Conservation (phyloP, 1,140 invertebrate genomes). For the Eurosta solidaginis region DNA sequence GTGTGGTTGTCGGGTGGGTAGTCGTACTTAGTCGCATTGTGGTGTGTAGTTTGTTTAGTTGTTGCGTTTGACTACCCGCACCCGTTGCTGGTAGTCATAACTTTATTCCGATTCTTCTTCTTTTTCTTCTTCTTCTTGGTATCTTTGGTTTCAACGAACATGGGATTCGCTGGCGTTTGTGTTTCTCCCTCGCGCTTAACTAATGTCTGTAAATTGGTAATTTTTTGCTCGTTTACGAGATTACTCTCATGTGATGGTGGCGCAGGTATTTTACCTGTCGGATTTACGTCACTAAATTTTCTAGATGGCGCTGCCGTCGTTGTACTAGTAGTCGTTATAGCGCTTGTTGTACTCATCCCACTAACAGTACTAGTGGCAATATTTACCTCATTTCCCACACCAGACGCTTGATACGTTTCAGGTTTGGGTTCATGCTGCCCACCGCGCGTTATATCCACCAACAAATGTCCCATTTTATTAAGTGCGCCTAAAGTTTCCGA, state of each 20-base stretch:
- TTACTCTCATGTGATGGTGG: slow-evolving; percentile 55
- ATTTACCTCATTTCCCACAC: not conserved
- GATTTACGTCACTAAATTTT: not conserved
- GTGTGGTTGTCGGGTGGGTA: slow-evolving; percentile 11
- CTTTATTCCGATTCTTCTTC: slow-evolving; percentile 57
- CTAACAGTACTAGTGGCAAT: not conserved
- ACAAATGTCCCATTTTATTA: slow-evolving; percentile 80
- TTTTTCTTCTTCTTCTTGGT: slow-evolving; percentile 56
- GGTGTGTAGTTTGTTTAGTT: slow-evolving; percentile 50
- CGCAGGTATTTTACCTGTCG: not conserved
- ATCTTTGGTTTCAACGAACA: slow-evolving; percentile 58
- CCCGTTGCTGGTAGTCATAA: slow-evolving; percentile 45
- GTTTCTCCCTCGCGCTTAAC: slow-evolving; percentile 54
- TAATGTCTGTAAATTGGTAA: slow-evolving; percentile 54
- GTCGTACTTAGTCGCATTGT: slow-evolving; percentile 44
- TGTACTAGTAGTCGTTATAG: slow-evolving; percentile 8
- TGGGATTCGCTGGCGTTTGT: slow-evolving; percentile 41
- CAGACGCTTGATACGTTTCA: slow-evolving; percentile 56
- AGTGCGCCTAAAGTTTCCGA: slow-evolving; percentile 73
- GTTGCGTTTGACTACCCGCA: slow-evolving; percentile 29
- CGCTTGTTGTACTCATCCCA: slow-evolving; percentile 39
- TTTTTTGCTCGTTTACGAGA: slow-evolving; percentile 65
- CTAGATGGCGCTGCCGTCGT: not conserved
- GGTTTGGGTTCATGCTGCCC: slow-evolving; percentile 50
- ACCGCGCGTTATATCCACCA: slow-evolving; percentile 77